These are phyloP conservation scores for Myanophis thanlyinensis DNA, from an alignment of 2,113 vertebrate genomes.

Conservation along the genomic window DNA sequence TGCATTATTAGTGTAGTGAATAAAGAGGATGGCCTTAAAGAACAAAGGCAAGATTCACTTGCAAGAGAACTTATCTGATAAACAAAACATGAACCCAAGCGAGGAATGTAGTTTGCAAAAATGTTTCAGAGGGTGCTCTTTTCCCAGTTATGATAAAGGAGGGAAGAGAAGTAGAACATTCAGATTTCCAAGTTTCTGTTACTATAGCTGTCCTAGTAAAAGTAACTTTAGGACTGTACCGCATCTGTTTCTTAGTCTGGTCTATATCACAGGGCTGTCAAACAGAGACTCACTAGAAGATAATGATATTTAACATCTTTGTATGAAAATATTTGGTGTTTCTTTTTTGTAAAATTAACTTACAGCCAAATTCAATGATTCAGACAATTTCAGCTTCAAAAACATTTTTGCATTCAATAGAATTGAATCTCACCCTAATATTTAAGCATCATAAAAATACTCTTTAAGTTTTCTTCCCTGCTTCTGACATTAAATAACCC, in stretches of 20 bases:
- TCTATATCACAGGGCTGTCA: neutral
- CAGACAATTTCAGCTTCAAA: conserved; percentile 8
- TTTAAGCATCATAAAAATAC: conserved; percentile 42
- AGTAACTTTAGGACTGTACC: neutral
- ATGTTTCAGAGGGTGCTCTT: neutral
- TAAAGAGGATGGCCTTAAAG: neutral
- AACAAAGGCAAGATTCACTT: neutral
- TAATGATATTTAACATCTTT: neutral
- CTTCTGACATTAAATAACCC: conserved; percentile 38
- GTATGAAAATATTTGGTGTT: neutral
- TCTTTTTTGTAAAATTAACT: conserved; percentile 29
- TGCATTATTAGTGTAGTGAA: neutral
- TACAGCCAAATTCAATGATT: conserved; percentile 19
- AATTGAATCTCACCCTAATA: conserved; percentile 32
- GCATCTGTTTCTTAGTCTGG: neutral
- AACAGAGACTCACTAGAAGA: neutral
- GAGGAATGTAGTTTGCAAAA: neutral
- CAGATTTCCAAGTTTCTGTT: neutral
- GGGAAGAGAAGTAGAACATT: neutral
- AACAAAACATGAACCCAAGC: neutral
- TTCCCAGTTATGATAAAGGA: neutral
- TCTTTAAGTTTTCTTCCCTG: conserved; percentile 27
- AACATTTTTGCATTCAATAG: conserved; percentile 41
- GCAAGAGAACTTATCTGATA: neutral
- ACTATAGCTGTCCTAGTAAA: neutral